Evolutionary conservation across 2,888 invertebrate species (phyloP).

Genomic region (Lampropteryx suffumata): DNA sequence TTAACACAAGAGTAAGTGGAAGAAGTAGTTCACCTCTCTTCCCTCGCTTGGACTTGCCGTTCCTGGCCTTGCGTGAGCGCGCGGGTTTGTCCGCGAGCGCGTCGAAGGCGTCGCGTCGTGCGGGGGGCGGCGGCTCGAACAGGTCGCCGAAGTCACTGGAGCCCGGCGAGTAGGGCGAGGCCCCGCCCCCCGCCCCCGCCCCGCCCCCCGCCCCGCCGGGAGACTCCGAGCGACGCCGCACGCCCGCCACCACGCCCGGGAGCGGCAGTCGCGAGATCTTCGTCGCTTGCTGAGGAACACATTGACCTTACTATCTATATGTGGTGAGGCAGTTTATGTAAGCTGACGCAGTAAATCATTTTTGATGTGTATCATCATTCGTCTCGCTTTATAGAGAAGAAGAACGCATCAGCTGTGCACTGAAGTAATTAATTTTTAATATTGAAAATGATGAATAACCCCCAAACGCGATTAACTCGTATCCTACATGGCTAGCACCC

Average conservation of each 20-base stretch:
- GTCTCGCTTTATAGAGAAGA: too few species aligned
- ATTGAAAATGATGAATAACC: too few species aligned
- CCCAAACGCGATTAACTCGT: too few species aligned
- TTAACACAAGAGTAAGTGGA: too few species aligned
- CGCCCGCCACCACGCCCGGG: constrained; percentile 37
- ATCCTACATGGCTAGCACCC: too few species aligned
- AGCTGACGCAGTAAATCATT: too few species aligned
- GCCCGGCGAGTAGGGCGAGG: constrained; percentile 93
- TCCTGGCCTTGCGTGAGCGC: constrained; percentile 75
- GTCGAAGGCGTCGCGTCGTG: constrained; percentile 47
- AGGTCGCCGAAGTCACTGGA: constrained; percentile 95
- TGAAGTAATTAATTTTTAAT: too few species aligned
- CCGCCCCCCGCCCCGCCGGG: too few species aligned
- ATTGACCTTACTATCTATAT: too few species aligned
- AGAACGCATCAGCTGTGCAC: too few species aligned
- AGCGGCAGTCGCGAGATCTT: constrained; percentile 53
- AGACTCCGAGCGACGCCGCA: constrained; percentile 59
- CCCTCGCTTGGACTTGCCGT: constrained; percentile 56
- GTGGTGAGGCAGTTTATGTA: too few species aligned
- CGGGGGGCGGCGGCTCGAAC: constrained; percentile 84
- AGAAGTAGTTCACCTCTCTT: constrained; percentile 51
- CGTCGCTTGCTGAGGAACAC: constrained; percentile 27
- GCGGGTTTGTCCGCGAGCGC: constrained; percentile 84
- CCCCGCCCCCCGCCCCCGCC: constrained; percentile 59
- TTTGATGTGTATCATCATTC: too few species aligned